Base-by-base conservation (phyloP, 1,140 invertebrate species). In the Pectinophora gossypiella region DNA sequence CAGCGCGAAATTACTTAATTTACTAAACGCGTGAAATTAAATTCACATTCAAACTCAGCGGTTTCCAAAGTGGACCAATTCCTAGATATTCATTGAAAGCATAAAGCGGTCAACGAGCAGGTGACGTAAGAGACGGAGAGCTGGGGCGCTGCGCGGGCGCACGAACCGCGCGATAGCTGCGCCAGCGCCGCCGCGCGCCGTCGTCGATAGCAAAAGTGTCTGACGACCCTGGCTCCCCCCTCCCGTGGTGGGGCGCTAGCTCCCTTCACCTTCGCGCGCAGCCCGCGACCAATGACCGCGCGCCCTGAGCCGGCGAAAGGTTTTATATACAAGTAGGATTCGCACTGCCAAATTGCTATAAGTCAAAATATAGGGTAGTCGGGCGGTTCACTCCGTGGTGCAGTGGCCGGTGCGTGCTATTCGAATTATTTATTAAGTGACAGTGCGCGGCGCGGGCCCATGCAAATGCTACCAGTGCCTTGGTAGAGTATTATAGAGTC, bases 331-430 rank as follows among this genome's bases (percentile, higher is more conserved):
- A 82, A 83, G 76, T 82, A 70, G 76, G 80, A 81, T 84, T 84
- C 68, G 81, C 78, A 78, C 71, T 75, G 73, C 74, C 76, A 79
- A 82, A 82, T 81, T 81, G 82, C 81, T 86, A 88, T 83, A 88
- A 87, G 79, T 88, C 81, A 85, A 88, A 88, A 88, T 88, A 86
- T 88, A 88, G 87, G 77, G 82, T 87, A 87, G 78, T 83, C 85
- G 85, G 80, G 70, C 82, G 83, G 85, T 79, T 74, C 78, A 78
- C 59, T 85, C 72, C 60, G 64, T 63, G 52, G 69, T 56, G 63
- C 57, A 61, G 58, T 56, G 51, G 59, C 42, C 64, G 61, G 59
- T 66, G 63, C 61, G 54, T 51, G 50, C 35, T 59, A 54, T 46
- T 43, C 35, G 47, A 42, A 22, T 50, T 51, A 40, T 27, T 12